Base-by-base conservation (phyloP, 2,797 vertebrate species). In the Neosilurus mollespiculum region DNA sequence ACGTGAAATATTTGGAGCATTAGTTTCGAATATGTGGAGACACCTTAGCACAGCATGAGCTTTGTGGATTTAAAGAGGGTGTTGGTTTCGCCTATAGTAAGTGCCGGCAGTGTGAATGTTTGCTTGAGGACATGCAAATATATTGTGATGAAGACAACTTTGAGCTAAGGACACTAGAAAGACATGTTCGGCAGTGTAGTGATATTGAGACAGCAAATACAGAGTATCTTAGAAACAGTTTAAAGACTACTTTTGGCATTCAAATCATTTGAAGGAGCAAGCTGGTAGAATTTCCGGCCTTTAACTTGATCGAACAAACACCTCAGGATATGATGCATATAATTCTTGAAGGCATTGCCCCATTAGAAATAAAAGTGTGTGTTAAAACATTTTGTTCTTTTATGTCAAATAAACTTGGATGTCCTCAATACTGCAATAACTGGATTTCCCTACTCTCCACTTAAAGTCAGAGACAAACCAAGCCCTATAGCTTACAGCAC, bases 21-120 rank as follows among this genome's bases (percentile, higher is more conserved):
- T 83, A 26, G 72, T 87, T 59, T 84, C 79, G 12, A n/a, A 43
- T 86, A 37, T 80, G 80, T 56, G 83, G 83, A 26, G 83, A 84
- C n/a, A 87, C 85, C 59, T 59, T 86, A 53, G 85, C 82, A 30
- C 80, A 82, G 8, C 54, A 83, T 75, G 83, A 87, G 54, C 22
- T 84, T 3, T 69, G 61, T 70, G 86, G 83, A 49, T 80, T 86
- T 83, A 81, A 86, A 83, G 85, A 83, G n/a, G 59, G 78, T 64
- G 30, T 81, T 69, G n/a, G 69, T 76, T 30, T 84, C 82, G 66
- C 66, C 3, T 86, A 78, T 69, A 86, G 82, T 53, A 83, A 87
- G 61, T 87, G 84, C 15, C 4, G 69, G 22, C 84, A 81, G 0
- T 77, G 78, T 84, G 62, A 75, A 56, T 75, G 83, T 10, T 81